Evolutionary conservation across 2,113 vertebrate species (phyloP).

Genomic region (Syrrhaptes paradoxus): DNA sequence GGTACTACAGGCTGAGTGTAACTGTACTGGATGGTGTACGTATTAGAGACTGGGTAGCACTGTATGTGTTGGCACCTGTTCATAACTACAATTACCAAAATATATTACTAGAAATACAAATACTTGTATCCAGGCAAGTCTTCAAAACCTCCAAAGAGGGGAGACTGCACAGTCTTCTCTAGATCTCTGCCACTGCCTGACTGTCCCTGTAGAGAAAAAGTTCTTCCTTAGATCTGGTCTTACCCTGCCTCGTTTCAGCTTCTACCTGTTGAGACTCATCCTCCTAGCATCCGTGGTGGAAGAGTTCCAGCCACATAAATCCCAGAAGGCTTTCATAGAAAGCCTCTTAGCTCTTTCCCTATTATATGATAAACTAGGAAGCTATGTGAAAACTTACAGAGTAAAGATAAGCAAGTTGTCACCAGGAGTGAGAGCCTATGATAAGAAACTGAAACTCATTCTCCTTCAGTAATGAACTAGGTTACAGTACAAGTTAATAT

Average conservation of each 20-base stretch:
- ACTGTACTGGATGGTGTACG: accelerated
- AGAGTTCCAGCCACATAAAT: neutral
- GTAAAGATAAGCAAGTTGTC: neutral
- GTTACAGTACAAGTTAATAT: neutral
- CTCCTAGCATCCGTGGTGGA: neutral
- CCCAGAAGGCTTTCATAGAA: neutral
- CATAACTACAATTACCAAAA: neutral
- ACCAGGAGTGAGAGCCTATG: neutral
- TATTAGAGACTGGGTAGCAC: neutral
- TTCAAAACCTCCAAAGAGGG: neutral
- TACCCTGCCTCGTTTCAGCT: neutral
- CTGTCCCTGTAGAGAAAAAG: neutral
- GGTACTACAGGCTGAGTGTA: neutral
- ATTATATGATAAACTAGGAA: neutral
- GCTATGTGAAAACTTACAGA: neutral
- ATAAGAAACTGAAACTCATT: neutral
- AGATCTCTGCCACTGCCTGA: neutral
- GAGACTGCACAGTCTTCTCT: neutral
- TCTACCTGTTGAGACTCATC: neutral
- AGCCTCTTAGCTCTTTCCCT: neutral
- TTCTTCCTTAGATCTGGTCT: neutral
- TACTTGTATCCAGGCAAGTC: neutral
- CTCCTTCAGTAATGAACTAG: neutral
- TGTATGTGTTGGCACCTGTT: neutral
- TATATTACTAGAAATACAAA: neutral